These are phyloP conservation scores for Trachelus iudaicus DNA, from an alignment of 2,888 invertebrate genomes.

Conservation along the genomic window DNA sequence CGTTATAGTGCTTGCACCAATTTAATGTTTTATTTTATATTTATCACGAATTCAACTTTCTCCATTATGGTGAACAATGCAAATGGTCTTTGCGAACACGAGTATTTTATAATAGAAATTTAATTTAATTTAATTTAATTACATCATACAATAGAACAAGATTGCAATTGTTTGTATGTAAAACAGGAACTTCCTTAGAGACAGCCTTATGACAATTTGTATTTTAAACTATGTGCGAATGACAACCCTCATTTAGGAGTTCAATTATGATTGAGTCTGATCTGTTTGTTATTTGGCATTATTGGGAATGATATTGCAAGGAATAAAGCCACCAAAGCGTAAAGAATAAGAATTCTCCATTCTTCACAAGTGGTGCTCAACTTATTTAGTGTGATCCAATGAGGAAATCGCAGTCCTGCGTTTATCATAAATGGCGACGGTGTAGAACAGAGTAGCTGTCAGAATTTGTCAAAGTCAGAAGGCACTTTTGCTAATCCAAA, in stretches of 20 bases:
- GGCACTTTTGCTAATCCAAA: background rate
- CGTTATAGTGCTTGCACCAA: background rate
- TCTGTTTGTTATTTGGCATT: background rate
- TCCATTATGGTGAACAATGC: background rate
- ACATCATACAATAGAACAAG: too few species aligned
- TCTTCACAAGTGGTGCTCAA: background rate
- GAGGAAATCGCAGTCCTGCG: background rate
- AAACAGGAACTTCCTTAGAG: too few species aligned
- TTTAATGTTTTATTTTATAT: background rate
- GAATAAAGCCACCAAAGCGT: background rate
- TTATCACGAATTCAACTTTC: background rate
- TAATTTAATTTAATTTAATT: too few species aligned
- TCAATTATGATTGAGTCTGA: background rate
- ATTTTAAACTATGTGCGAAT: too few species aligned
- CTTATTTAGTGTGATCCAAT: background rate
- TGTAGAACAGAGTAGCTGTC: background rate
- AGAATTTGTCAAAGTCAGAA: background rate
- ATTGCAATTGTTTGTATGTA: too few species aligned
- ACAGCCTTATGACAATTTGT: too few species aligned
- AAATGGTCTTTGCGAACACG: background rate
- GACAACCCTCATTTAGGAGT: too few species aligned
- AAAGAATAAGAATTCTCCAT: background rate
- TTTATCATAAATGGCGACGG: background rate
- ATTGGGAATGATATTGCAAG: background rate
- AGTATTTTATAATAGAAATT: background rate